phyloP scores from a whole-genome alignment of 2,888 invertebrate genomes.

The Cremastinae sp. region DNA sequence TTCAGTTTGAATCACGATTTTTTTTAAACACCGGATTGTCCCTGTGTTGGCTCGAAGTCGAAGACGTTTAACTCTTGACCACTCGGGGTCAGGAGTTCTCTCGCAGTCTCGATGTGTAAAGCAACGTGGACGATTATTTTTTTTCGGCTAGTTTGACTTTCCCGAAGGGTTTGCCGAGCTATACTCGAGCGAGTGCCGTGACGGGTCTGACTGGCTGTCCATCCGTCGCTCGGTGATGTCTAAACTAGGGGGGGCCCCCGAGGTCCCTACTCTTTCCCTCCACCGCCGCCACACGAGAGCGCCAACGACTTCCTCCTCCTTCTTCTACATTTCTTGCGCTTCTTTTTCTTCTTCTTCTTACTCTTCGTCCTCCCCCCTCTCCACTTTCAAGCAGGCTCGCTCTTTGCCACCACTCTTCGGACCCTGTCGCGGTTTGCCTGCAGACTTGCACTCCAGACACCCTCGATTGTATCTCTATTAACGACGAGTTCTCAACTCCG shows the following conservation, averaged over 20 bases:
- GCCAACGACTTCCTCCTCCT: conserved; percentile 62
- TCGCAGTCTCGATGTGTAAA: background rate
- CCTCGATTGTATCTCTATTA: conserved; percentile 81
- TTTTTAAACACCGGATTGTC: conserved; percentile 1
- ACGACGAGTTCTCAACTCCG: conserved; percentile 73
- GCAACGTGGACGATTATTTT: conserved; percentile 1
- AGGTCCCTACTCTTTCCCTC: conserved; percentile 76
- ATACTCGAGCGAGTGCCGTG: conserved; percentile 79
- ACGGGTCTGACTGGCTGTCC: conserved; percentile 80
- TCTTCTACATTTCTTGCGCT: conserved; percentile 66
- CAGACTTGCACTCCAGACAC: conserved; percentile 76
- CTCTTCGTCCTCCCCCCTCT: conserved; percentile 32
- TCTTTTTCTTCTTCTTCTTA: conserved; percentile 68
- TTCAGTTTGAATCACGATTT: conserved; percentile 1
- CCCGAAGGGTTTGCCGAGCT: conserved; percentile 73
- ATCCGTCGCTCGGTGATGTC: conserved; percentile 80
- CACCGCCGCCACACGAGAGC: conserved; percentile 46
- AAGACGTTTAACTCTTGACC: conserved; percentile 18
- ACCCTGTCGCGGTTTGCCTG: conserved; percentile 60
- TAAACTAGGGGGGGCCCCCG: conserved; percentile 77
- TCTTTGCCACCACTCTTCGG: conserved; percentile 71
- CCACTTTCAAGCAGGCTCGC: conserved; percentile 31
- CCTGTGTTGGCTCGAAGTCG: background rate
- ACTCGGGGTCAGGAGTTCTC: conserved; percentile 4
- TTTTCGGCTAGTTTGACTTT: conserved; percentile 67